Percentiles rank a stretch among this genome's conserved stretches.
These are phyloP conservation scores for Encarsia formosa DNA, from an alignment of 2,888 invertebrate species.

Conservation along the genomic window DNA sequence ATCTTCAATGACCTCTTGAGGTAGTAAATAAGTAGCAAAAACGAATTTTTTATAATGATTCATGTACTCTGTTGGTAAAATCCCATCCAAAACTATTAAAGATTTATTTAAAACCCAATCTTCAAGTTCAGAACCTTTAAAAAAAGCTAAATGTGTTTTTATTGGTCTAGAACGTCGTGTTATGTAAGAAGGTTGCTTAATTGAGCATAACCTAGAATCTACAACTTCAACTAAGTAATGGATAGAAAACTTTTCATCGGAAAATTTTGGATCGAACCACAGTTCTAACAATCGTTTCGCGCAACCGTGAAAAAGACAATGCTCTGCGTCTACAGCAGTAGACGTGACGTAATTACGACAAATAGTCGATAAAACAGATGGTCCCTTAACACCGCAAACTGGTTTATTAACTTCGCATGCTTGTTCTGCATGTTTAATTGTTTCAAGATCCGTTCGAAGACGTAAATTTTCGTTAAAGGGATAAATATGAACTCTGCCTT, in stretches of 20 bases:
- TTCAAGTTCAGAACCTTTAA: not conserved
- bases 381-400: conserved; percentile 20
- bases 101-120: conserved; percentile 1
- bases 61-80: conserved; percentile 8
- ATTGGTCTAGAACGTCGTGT: not conserved
- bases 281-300: not conserved
- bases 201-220: not conserved
- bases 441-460: conserved; percentile 19
- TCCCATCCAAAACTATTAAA: conserved; percentile 5
- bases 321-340: conserved; percentile 21
- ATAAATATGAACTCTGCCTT: conserved; percentile 12
- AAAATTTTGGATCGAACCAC: not conserved
- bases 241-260: not conserved
- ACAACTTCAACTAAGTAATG: not conserved
- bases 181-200: not conserved
- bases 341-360: conserved; percentile 7
- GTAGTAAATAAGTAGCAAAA: not conserved
- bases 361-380: conserved; percentile 22
- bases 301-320: conserved; percentile 3
- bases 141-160: not conserved
- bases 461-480: conserved; percentile 11
- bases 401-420: conserved; percentile 9
- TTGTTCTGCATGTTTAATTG: conserved; percentile 10
- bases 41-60: conserved; percentile 12
- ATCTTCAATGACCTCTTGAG: not conserved